Evolutionary conservation across 2,113 vertebrate species (phyloP).

Genomic region (Athene noctua): DNA sequence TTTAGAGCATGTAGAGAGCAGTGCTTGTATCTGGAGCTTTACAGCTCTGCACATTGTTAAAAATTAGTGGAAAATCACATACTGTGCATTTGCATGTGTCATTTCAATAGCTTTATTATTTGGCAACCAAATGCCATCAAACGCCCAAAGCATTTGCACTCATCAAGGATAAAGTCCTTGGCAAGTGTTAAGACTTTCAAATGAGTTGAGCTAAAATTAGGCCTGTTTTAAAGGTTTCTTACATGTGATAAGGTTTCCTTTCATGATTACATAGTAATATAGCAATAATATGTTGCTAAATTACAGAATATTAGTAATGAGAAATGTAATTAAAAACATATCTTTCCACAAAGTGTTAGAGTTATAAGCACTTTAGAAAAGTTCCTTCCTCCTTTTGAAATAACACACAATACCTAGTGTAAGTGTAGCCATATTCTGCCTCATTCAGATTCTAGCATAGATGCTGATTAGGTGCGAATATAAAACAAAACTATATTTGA

Average conservation of each 20-base stretch:
- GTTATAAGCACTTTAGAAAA: not conserved
- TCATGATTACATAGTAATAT: not conserved
- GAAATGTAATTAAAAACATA: not conserved
- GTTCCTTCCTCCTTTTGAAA: not conserved
- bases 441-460: not conserved
- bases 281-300: not conserved
- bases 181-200: not conserved
- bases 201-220: not conserved
- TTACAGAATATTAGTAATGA: not conserved
- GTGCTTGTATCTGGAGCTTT: not conserved
- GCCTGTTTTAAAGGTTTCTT: not conserved
- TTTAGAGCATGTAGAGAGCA: not conserved
- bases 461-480: not conserved
- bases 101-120: slow-evolving; percentile 17
- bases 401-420: not conserved
- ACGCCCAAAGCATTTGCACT: not conserved
- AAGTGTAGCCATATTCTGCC: not conserved
- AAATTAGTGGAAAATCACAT: slow-evolving; percentile 3
- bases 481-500: not conserved
- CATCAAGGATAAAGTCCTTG: not conserved
- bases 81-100: not conserved
- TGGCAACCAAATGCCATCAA: not conserved
- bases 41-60: not conserved
- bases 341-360: not conserved
- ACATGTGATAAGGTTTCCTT: not conserved